Conservation (phyloP, 2,888 invertebrate genomes). For the Archaeoteleia sp. region DNA sequence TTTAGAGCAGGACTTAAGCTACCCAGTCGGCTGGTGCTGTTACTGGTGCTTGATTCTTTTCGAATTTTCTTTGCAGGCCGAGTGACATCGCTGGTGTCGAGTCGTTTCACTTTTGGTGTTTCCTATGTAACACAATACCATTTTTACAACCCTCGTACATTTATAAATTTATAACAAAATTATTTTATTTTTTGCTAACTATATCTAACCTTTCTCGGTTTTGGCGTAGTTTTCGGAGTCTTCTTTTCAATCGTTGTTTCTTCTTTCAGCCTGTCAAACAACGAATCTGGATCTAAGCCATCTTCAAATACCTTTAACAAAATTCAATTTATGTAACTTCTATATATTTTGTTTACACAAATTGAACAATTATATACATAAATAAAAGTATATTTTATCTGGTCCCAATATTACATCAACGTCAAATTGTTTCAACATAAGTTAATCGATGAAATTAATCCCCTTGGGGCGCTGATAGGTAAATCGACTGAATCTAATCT, state of each 20-base stretch:
- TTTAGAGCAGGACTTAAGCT: slow-evolving; percentile 75
- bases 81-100: slow-evolving; percentile 65
- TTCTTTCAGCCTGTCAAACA: slow-evolving; percentile 84
- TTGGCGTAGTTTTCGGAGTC: slow-evolving; percentile 70
- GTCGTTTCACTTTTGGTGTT: slow-evolving; percentile 70
- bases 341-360: too few species aligned
- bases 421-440: too few species aligned
- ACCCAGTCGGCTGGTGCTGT: slow-evolving; percentile 76
- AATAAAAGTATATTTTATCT: too few species aligned
- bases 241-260: slow-evolving; percentile 74
- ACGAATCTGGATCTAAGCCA: slow-evolving; percentile 80
- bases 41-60: slow-evolving; percentile 74
- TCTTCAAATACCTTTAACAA: slow-evolving; percentile 76
- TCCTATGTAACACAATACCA: slow-evolving; percentile 15
- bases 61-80: slow-evolving; percentile 71
- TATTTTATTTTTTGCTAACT: too few species aligned
- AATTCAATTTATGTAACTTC: background rate
- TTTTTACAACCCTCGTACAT: slow-evolving; percentile 1
- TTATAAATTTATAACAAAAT: background rate
- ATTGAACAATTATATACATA: too few species aligned
- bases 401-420: too few species aligned
- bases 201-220: slow-evolving; percentile 73
- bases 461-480: too few species aligned
- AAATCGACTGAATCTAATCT: too few species aligned
- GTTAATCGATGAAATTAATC: too few species aligned